phyloP scores from a whole-genome alignment of 2,888 invertebrate genomes.

The Tridacna gigas region DNA sequence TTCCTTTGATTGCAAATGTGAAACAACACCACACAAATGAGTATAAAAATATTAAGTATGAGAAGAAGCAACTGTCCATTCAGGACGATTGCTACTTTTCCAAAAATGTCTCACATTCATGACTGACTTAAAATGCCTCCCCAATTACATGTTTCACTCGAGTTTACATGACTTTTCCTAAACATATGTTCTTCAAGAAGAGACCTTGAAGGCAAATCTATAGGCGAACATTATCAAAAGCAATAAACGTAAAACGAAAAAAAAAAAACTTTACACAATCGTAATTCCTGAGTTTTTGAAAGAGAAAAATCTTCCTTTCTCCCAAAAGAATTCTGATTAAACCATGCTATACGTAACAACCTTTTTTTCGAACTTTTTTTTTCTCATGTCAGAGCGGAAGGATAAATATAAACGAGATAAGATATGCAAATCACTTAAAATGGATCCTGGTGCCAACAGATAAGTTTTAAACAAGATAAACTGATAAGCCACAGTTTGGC shows the following conservation, averaged over 20 bases:
- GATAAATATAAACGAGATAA: conserved; percentile 40
- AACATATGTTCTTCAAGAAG: no score
- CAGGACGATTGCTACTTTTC: no score
- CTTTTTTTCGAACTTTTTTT: neutral
- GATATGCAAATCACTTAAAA: conserved; percentile 49
- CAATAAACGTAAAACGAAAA: neutral
- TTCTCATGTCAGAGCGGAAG: conserved; percentile 36
- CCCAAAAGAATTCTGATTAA: neutral
- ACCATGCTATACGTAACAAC: neutral
- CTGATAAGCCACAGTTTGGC: conserved; percentile 35
- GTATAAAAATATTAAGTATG: no score
- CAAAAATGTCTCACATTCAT: no score
- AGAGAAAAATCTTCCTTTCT: neutral
- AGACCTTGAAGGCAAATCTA: no score
- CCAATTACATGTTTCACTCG: no score
- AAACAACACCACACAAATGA: no score
- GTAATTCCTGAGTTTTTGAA: neutral
- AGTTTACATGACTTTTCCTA: no score
- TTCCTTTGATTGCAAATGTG: no score
- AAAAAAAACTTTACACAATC: neutral
- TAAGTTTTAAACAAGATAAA: conserved; percentile 47
- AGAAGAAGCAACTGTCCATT: no score
- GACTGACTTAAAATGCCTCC: no score
- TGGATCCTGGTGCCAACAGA: conserved; percentile 42
- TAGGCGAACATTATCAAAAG: neutral